Percentiles rank a stretch among this genome's conserved stretches.
These are phyloP conservation scores for Spialia ferax DNA, from an alignment of 2,888 invertebrate species.

Conservation along the genomic window DNA sequence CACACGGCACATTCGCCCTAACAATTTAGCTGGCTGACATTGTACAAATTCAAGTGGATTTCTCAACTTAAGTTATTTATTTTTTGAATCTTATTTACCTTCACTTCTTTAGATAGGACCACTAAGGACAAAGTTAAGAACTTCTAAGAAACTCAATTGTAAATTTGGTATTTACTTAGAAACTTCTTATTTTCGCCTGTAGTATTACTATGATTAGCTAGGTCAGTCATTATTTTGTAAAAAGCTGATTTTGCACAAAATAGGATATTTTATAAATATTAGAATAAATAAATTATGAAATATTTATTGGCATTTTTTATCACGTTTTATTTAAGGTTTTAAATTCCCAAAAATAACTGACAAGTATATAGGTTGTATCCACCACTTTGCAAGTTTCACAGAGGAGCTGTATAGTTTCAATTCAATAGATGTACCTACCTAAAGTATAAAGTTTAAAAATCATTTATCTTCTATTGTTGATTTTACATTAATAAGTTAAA, in stretches of 20 bases:
- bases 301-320: conserved; percentile 41
- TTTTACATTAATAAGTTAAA: too few species aligned
- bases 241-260: conserved; percentile 75
- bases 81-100: conserved; percentile 47
- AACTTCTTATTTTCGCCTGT: conserved; percentile 15
- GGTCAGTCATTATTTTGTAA: conserved; percentile 68
- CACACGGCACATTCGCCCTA: conserved; percentile 56
- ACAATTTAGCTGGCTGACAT: conserved; percentile 71
- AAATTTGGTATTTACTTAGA: neutral
- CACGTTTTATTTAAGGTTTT: too few species aligned
- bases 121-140: neutral
- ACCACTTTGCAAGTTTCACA: too few species aligned
- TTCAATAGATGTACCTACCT: too few species aligned
- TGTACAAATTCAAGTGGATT: conserved; percentile 81
- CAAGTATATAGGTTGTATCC: too few species aligned
- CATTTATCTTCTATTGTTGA: too few species aligned
- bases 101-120: neutral
- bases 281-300: conserved; percentile 67
- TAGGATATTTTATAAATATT: conserved; percentile 74
- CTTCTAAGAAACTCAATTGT: conserved; percentile 10
- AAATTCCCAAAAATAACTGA: too few species aligned
- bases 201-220: conserved; percentile 27
- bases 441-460: too few species aligned
- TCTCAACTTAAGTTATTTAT: conserved; percentile 81
- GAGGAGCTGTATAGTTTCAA: too few species aligned